Evolutionary conservation across 2,888 invertebrate genomes (phyloP), one percentile per base, ranked within the genome.

Genomic region (Pollenia amentaria): DNA sequence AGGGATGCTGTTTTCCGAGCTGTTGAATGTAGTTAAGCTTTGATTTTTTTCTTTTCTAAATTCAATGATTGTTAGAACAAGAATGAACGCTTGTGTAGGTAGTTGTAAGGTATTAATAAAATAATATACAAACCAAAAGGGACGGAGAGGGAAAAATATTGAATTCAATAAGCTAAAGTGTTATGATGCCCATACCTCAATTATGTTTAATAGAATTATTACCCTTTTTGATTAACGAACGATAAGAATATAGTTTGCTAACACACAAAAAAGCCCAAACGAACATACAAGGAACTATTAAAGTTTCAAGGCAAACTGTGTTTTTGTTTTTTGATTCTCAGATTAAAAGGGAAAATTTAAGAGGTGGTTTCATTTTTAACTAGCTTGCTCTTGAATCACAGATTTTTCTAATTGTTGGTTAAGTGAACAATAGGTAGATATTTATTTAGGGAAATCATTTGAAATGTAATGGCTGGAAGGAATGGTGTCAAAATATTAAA

Each of bases 81-180:
- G 64, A 55, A 55, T 29, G 51, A 42, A 29, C 51, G 51, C 10
- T 64, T 48, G 29, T 51, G 48, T 57, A 67, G 65, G 60, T 85
- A 76, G 76, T 80, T 85, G 48, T 76, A 38, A n/a, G 62, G 29
- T 70, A 64, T 64, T 67, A 53, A 55, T 21, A 64, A 60, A 46
- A 46, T 44, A 12, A 44, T 21, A 44, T 18, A 60, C 51, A 21
- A 12, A 9, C 12, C 14, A 21, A 60, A 60, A 46, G 12, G 14
- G 3, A 7, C 44, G 6, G n/a, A 10, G 12, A 9, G 51, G 6
- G 51, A 10, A 18, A 16, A 8, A 48, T 40, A 70, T 64, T 42
- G 18, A 84, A 72, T 84, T 65, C 78, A 84, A 84, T 78, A 85
- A 70, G 69, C 80, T 70, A 55, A 80, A 80, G 76, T 77, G 80